phyloP scores from a whole-genome alignment of 2,797 vertebrate genomes.

The Sebastes matsubarae region DNA sequence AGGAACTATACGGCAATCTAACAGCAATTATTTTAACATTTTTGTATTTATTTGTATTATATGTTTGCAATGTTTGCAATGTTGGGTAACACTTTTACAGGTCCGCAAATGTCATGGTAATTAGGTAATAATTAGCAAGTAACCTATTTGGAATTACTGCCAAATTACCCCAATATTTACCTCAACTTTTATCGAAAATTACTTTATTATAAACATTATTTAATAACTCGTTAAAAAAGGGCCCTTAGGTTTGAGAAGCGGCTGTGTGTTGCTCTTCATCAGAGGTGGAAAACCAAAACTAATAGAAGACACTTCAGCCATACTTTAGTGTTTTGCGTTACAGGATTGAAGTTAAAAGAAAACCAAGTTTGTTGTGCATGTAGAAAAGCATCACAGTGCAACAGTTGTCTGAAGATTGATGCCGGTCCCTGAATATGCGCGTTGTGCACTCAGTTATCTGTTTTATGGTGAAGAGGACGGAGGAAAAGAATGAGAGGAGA shows the following conservation, averaged over 20 bases:
- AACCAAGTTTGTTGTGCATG: conserved; percentile 1
- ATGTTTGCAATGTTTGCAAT: neutral
- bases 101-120: too few relatives aligned
- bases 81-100: neutral
- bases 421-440: neutral
- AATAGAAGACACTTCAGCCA: too few relatives aligned
- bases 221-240: too few relatives aligned
- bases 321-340: neutral
- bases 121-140: too few relatives aligned
- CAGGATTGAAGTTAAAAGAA: neutral
- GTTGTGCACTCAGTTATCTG: neutral
- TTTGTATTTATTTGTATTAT: neutral
- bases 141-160: too few relatives aligned
- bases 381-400: conserved; percentile 1
- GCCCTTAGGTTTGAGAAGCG: too few relatives aligned
- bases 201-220: too few relatives aligned
- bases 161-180: too few relatives aligned
- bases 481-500: conserved; percentile 2
- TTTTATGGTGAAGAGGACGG: conserved; percentile 3
- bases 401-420: conserved; percentile 21
- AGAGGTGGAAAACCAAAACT: too few relatives aligned
- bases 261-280: too few relatives aligned
- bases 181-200: too few relatives aligned
- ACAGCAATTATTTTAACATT: neutral
- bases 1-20: neutral